phyloP scores from a whole-genome alignment of 2,888 invertebrate genomes.

The Cetonia aurata region DNA sequence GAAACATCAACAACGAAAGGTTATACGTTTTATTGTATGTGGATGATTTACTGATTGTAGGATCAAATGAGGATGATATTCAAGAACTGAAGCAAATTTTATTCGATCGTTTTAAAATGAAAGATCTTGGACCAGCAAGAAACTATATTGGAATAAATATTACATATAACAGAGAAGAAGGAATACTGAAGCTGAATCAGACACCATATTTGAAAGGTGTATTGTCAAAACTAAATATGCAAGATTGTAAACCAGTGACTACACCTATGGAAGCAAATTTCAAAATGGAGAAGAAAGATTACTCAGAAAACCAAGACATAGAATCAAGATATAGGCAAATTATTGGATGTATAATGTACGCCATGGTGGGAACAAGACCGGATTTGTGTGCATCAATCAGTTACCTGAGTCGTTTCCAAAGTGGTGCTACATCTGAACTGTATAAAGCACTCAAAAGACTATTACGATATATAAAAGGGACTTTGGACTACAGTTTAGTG shows the following conservation, averaged over 20 bases:
- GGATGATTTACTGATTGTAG: too few relatives aligned
- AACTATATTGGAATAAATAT: conserved; percentile 31
- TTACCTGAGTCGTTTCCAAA: conserved; percentile 35
- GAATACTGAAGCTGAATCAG: conserved; percentile 9
- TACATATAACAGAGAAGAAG: conserved; percentile 16
- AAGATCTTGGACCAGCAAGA: too few relatives aligned
- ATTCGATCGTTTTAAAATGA: too few relatives aligned
- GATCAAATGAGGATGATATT: too few relatives aligned
- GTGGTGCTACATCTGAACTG: conserved; percentile 44
- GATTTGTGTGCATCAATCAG: conserved; percentile 37
- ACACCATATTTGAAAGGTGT: conserved; percentile 20
- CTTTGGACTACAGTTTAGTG: not conserved
- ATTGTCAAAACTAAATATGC: too few relatives aligned
- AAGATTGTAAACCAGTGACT: conserved; percentile 30
- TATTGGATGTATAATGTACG: conserved; percentile 48
- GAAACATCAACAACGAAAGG: too few relatives aligned
- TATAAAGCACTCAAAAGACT: conserved; percentile 46
- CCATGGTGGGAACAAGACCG: conserved; percentile 15
- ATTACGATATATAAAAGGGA: conserved; percentile 45
- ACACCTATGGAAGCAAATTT: conserved; percentile 35
- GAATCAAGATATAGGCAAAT: conserved; percentile 42
- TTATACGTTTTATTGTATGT: too few relatives aligned
- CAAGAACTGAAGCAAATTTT: too few relatives aligned
- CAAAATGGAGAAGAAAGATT: not conserved
- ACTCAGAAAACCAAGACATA: conserved; percentile 25